Percentiles rank a stretch among this genome's conserved stretches.
Evolutionary conservation across 2,888 invertebrate species (phyloP).

Genomic region (Xanthostigma xanthostigma): DNA sequence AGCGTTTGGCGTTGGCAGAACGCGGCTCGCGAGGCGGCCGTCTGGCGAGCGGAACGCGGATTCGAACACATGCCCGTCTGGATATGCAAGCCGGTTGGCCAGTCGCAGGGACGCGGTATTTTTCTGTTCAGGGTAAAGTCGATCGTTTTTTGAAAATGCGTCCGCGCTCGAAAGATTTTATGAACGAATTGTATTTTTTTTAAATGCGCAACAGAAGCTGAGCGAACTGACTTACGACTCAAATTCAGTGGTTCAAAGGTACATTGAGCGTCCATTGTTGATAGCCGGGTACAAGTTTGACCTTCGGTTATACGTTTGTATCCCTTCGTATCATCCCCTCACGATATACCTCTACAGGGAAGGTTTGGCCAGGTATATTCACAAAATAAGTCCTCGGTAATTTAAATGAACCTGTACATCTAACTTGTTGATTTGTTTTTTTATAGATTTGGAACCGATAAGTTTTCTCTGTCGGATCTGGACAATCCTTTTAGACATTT

Average conservation of each 20-base stretch:
- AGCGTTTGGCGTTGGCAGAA: no score
- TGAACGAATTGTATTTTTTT: no score
- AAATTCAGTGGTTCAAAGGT: slow-evolving; percentile 66
- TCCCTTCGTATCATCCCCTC: slow-evolving; percentile 74
- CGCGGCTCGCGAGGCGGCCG: no score
- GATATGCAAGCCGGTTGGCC: slow-evolving; percentile 80
- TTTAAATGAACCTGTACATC: no score
- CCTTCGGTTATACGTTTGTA: slow-evolving; percentile 75
- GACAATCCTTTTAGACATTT: slow-evolving; percentile 75
- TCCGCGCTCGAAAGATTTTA: no score
- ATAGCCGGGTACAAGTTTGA: slow-evolving; percentile 90
- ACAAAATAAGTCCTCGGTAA: not conserved
- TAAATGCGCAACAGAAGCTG: slow-evolving; percentile 37
- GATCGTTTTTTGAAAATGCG: not conserved
- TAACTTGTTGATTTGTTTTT: not conserved
- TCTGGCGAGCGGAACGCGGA: not conserved
- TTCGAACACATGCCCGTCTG: slow-evolving; percentile 40
- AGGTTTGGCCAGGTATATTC: slow-evolving; percentile 52
- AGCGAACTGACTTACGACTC: slow-evolving; percentile 64
- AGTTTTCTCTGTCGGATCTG: slow-evolving; percentile 68
- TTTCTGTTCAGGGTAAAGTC: slow-evolving; percentile 57
- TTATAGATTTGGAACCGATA: slow-evolving; percentile 57
- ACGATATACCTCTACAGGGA: slow-evolving; percentile 80
- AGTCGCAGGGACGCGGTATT: slow-evolving; percentile 73
- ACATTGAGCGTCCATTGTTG: slow-evolving; percentile 60